phyloP scores from a whole-genome alignment of 2,113 vertebrate genomes.

The Carassius carassius region DNA sequence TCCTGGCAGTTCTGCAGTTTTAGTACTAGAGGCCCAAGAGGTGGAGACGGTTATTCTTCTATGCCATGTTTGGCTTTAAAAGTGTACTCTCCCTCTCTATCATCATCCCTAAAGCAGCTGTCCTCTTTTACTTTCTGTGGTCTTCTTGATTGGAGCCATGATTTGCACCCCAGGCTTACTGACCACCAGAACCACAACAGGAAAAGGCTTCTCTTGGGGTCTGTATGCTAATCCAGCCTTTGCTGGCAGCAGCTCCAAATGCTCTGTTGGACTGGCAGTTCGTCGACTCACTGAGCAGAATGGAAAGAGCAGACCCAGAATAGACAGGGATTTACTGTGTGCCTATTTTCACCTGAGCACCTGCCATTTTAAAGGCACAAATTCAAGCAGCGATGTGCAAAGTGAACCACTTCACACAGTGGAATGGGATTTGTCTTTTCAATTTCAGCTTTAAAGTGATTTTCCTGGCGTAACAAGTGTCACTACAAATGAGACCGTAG shows the following conservation, averaged over 20 bases:
- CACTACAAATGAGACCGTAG: background rate
- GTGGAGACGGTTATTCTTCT: conserved; percentile 18
- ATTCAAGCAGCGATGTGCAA: background rate
- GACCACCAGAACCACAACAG: conserved; percentile 34
- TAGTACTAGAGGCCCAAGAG: conserved; percentile 4
- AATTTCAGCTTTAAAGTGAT: conserved; percentile 19
- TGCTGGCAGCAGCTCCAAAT: conserved; percentile 53
- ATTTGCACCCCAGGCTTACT: conserved; percentile 32
- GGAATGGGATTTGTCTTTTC: conserved; percentile 18
- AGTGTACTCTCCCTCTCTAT: too few species aligned
- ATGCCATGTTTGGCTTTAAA: background rate
- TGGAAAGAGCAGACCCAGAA: conserved; percentile 38
- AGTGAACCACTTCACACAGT: conserved; percentile 2
- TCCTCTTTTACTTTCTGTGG: background rate
- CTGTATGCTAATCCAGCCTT: conserved; percentile 41
- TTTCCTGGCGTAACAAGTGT: conserved; percentile 28
- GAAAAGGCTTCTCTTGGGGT: conserved; percentile 25
- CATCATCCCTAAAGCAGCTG: too few species aligned
- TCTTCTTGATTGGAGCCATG: conserved; percentile 24
- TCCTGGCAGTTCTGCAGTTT: conserved; percentile 12
- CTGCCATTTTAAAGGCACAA: conserved; percentile 38
- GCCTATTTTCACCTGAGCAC: conserved; percentile 49
- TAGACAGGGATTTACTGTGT: conserved; percentile 43
- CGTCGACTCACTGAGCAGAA: conserved; percentile 23
- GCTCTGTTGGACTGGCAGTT: background rate